Evolutionary conservation across 2,888 invertebrate genomes (phyloP).

Genomic region (Zootermopsis nevadensis): DNA sequence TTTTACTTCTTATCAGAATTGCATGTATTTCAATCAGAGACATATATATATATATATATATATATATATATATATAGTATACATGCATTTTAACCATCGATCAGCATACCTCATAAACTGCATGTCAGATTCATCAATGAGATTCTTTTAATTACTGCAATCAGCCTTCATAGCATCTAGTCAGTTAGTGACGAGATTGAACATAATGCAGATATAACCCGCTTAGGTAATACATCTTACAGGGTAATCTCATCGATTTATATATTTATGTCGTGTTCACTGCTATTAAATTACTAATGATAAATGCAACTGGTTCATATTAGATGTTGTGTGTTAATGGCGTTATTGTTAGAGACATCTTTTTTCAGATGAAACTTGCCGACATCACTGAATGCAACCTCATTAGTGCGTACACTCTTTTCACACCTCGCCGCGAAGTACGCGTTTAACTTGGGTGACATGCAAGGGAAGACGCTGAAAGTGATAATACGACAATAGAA

Average conservation of each 20-base stretch:
- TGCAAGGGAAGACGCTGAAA: not conserved
- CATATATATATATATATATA: too few species aligned
- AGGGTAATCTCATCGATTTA: not conserved
- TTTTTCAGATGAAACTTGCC: not conserved
- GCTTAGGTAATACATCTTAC: not conserved
- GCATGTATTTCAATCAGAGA: too few species aligned
- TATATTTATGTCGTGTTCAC: not conserved
- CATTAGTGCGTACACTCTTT: constrained; percentile 13
- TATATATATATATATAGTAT: not conserved
- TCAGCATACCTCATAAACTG: not conserved
- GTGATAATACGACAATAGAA: not conserved
- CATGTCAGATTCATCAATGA: not conserved
- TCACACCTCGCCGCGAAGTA: not conserved
- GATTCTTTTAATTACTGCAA: not conserved
- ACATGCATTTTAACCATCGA: not conserved
- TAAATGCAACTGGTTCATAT: constrained; percentile 29
- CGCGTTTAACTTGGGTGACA: constrained; percentile 16
- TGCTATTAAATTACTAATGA: constrained; percentile 27
- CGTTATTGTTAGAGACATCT: constrained; percentile 17
- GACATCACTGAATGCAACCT: constrained; percentile 11
- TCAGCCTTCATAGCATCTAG: not conserved
- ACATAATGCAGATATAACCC: not conserved
- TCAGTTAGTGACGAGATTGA: not conserved
- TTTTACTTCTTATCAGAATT: too few species aligned
- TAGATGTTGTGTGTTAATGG: constrained; percentile 1